These are phyloP conservation scores for Zophobas atratus DNA, from an alignment of 1,140 invertebrate genomes.

Conservation along the genomic window DNA sequence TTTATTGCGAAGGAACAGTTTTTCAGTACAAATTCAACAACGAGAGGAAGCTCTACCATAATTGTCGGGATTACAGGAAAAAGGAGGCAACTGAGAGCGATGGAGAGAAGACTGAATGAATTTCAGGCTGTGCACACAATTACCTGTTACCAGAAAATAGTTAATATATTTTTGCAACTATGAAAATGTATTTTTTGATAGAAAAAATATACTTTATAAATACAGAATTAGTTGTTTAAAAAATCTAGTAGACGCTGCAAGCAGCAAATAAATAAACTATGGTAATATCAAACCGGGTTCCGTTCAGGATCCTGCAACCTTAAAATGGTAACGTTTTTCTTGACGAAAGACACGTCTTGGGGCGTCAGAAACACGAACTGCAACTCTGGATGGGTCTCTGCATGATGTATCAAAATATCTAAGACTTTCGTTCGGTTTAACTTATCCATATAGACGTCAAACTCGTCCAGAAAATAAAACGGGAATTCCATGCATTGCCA, in stretches of 20 bases:
- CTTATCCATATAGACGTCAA: slow-evolving; percentile 97
- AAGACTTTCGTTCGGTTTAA: slow-evolving; percentile 80
- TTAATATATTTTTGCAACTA: background rate
- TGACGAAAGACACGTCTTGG: slow-evolving; percentile 76
- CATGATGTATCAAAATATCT: slow-evolving; percentile 78
- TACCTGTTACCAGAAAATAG: too few relatives aligned
- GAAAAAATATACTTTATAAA: background rate
- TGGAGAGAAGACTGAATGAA: background rate
- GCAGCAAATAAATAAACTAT: background rate
- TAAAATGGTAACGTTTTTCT: slow-evolving; percentile 74
- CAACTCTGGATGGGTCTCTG: slow-evolving; percentile 72
- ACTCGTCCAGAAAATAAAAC: slow-evolving; percentile 97
- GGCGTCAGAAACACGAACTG: slow-evolving; percentile 87
- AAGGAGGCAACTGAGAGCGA: background rate
- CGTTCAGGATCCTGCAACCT: slow-evolving; percentile 52
- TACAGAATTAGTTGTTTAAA: background rate
- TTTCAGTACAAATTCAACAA: slow-evolving; percentile 58
- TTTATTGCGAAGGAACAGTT: slow-evolving; percentile 60
- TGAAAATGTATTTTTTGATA: too few relatives aligned
- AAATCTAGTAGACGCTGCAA: background rate
- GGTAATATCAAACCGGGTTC: background rate
- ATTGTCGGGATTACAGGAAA: slow-evolving; percentile 50
- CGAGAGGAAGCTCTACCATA: slow-evolving; percentile 56
- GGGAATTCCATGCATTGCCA: slow-evolving; percentile 94
- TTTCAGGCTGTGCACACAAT: too few relatives aligned